Evolutionary conservation across 2,797 vertebrate species (phyloP), one percentile per base, ranked within the genome.

Genomic region (Taenioides sp.): DNA sequence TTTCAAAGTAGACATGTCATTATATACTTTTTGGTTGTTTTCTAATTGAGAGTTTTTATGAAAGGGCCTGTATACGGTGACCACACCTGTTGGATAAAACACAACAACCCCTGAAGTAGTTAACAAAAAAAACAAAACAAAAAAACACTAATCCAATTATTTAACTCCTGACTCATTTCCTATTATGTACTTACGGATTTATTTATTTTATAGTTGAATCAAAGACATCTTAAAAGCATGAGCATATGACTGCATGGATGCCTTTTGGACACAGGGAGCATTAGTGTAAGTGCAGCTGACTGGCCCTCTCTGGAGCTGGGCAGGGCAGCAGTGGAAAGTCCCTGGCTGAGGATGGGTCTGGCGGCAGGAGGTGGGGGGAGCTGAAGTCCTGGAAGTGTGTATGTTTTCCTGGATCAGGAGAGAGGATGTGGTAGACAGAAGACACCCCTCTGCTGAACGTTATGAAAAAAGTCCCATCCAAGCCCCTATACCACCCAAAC

Each of bases 311-410:
- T 80, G 76, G 69, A 28, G 71, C 84, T 87, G 88, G 88, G 89
- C 85, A 89, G 89, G 88, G 88, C 88, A 70, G 73, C 81, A 83
- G 78, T 93, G 94, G 93, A 94, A 95, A 94, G 93, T 93, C 94
- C 94, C 93, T 93, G 92, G 92, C 91, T 86, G 87, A 84, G 87
- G 78, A 89, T 77, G 85, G 90, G 86, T 84, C 84, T 91, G 83
- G 88, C 84, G 86, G 76, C 84, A 86, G 86, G 84, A 63, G 61
- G 34, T 62, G 60, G 61, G 61, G 90, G 77, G 84, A 81, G 80
- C 57, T 84, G 76, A 73, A 85, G 84, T 92, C 83, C 89, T 91
- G 87, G 87, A 90, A 89, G 84, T 78, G 34, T 82, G 81, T 78
- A 80, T 91, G 91, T 90, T 92, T 91, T 92, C 88, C 87, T 87